Conservation (phyloP, 2,797 vertebrate genomes). For the Helostoma temminkii region DNA sequence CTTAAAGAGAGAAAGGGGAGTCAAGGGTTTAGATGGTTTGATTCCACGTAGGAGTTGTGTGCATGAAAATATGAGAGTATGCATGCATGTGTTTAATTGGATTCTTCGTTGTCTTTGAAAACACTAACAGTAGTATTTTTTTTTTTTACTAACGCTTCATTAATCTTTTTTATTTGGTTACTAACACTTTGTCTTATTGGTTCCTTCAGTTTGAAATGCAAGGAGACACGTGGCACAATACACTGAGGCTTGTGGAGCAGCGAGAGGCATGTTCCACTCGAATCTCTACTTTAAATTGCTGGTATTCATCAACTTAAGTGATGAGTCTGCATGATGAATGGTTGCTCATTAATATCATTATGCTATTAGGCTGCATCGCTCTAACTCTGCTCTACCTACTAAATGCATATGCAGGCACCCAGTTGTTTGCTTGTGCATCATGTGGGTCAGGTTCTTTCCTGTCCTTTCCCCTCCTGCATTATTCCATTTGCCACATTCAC, state of each 20-base stretch:
- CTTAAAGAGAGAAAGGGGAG: conserved; percentile 9
- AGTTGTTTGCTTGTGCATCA: neutral
- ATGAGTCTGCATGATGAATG: conserved; percentile 80
- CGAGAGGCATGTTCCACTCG: conserved; percentile 69
- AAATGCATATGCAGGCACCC: conserved; percentile 26
- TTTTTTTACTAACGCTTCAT: neutral
- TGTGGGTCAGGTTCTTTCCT: neutral
- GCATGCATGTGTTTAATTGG: conserved; percentile 24
- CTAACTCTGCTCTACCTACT: conserved; percentile 38
- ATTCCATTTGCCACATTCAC: neutral
- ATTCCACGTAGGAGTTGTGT: neutral
- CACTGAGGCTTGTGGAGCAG: conserved; percentile 68
- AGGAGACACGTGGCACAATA: conserved; percentile 62
- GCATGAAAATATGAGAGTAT: neutral
- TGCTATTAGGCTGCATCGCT: conserved; percentile 58
- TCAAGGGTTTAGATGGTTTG: conserved; percentile 17
- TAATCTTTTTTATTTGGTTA: conserved; percentile 28
- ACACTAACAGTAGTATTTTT: conserved; percentile 2
- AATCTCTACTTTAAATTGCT: conserved; percentile 78
- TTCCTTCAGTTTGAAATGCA: conserved; percentile 46
- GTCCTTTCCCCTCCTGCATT: neutral
- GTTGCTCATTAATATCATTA: conserved; percentile 81
- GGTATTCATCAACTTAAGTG: conserved; percentile 83
- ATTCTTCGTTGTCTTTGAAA: conserved; percentile 38
- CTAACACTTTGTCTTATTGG: conserved; percentile 13